Evolutionary conservation across 1,140 invertebrate genomes (phyloP), one percentile per base, ranked within the genome.

Genomic region (Daktulosphaira vitifoliae): DNA sequence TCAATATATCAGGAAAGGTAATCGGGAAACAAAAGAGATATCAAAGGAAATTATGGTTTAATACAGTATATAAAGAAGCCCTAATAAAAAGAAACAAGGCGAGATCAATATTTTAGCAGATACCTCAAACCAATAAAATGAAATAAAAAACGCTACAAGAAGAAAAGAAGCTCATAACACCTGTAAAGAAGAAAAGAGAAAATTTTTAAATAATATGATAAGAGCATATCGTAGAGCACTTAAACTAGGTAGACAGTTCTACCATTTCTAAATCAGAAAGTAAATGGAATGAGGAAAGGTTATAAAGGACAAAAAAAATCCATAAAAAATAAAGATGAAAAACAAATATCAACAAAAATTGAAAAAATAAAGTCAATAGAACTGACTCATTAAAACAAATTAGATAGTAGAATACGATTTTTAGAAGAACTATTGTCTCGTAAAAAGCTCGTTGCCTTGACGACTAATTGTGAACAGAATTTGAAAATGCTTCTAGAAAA

Each of bases 41-140:
- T 22, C 54, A 66, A 22, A 49, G 25, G 8, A 65, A 64, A 65
- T 38, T 29, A n/a, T 69, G 68, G 68, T 68, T 68, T 54, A 65
- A 69, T 51, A 54, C 38, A 33, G 68, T 66, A 26, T 69, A 56
- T 29, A 26, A 65, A 15, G 46, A 44, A 54, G 23, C 48, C 23
- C 6, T 50, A 50, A 26, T 50, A 26, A 59, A 29, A 16, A 29
- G 20, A 49, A 62, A 62, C 3, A 44, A 68, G 33, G 46, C 50
- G 39, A 65, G 56, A 56, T 25, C 42, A 49, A 49, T 25, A 39
- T 50, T 50, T 13, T 62, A 37, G 44, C 1, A 29, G 37, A 29
- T 39, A 22, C 48, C 7, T 16, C 23, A 22, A 67, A 65, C 37
- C 16, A n/a, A 39, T 16, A 20, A 6, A 62, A 62, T 26, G 37